Evolutionary conservation across 2,113 vertebrate genomes (phyloP).

Genomic region (Lycaon pictus): DNA sequence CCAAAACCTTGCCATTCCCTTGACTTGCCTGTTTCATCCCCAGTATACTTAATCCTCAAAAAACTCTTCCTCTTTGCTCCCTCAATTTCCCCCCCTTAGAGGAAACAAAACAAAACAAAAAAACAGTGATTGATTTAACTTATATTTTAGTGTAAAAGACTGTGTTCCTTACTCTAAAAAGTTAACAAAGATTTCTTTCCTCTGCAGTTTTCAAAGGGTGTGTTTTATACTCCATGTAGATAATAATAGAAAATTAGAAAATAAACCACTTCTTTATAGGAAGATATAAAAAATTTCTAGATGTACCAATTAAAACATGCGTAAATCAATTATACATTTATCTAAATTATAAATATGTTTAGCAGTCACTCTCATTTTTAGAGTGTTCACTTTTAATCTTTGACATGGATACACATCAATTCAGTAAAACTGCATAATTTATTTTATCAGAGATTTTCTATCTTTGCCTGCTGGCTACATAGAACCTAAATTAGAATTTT

Average conservation of each 20-base stretch:
- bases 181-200: not conserved
- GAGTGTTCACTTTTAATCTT: slow-evolving; percentile 13
- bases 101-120: not conserved
- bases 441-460: slow-evolving; percentile 23
- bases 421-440: not conserved
- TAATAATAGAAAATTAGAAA: not conserved
- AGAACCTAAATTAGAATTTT: slow-evolving; percentile 38
- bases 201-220: not conserved
- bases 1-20: not conserved
- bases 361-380: not conserved
- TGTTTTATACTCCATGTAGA: not conserved
- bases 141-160: not conserved
- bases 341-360: slow-evolving; percentile 19
- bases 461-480: slow-evolving; percentile 30
- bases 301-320: not conserved
- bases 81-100: not conserved
- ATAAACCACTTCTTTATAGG: not conserved
- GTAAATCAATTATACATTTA: not conserved
- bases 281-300: not conserved
- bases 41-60: not conserved
- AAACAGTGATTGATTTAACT: not conserved
- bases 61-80: not conserved
- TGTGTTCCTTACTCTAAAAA: not conserved
- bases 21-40: not conserved
- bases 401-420: not conserved